Evolutionary conservation across 2,797 vertebrate species (phyloP), one percentile per base, ranked within the genome.

Genomic region (Sebastes nivosus): DNA sequence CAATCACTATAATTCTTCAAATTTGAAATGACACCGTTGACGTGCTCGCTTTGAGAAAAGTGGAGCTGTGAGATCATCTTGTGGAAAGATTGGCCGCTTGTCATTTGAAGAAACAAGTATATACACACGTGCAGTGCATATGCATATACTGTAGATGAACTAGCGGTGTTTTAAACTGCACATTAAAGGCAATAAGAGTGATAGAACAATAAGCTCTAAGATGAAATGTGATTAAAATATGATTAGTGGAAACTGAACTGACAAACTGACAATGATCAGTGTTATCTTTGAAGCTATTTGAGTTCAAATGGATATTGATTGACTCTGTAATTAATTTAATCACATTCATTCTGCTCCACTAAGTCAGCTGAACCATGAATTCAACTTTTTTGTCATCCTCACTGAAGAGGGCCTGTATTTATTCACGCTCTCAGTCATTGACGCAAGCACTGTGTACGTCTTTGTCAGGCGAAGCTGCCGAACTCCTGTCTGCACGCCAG

Each of bases 1-100:
- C 93, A 32, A 91, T 96, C 95, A 95, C 92, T 87, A 90, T 90
- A 94, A 93, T 93, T 94, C 76, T 84, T 94, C 88, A 94, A 93
- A 97, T 96, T 80, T 90, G 93, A 95, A 94, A 96, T 93, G 94
- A 96, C 82, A 95, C 91, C 91, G 85, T 77, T 93, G 93, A 93
- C 64, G 86, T 89, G 87, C 88, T 87, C 82, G 67, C 92, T 94
- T 95, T 94, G 70, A 92, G 84, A 88, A 92, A 90, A 94, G 90
- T 84, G 87, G 87, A 93, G 92, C 93, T 81, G 90, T 89, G 92
- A 95, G 91, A 94, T 92, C 83, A 86, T 79, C 60, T 81, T 73
- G 68, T 72, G 74, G 79, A 84, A 85, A 94, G 85, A 88, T 71
- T 90, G 89, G 90, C 91, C 82, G 84, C 89, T 89, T 93, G 89